Evolutionary conservation across 2,797 vertebrate genomes (phyloP).

Genomic region (Acridotheres tristis): DNA sequence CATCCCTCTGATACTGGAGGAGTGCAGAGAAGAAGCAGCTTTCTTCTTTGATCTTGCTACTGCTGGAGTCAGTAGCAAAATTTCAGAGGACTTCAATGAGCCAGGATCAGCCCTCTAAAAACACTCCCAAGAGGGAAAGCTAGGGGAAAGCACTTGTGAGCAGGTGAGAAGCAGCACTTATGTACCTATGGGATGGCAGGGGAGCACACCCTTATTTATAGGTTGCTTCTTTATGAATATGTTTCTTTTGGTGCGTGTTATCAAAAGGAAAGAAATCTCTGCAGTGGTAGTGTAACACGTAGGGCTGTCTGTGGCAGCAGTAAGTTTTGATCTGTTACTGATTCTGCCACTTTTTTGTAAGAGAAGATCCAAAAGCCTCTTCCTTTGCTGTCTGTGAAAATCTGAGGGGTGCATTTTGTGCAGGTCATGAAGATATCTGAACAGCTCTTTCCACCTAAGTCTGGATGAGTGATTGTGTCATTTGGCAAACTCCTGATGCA

Average conservation of each 20-base stretch:
- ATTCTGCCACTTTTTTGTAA: background rate
- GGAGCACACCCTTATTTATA: background rate
- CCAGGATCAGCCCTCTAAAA: background rate
- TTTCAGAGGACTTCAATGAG: background rate
- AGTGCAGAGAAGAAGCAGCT: background rate
- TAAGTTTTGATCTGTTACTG: background rate
- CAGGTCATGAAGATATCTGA: background rate
- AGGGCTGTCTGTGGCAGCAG: background rate
- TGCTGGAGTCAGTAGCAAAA: background rate
- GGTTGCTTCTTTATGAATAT: background rate
- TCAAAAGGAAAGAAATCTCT: background rate
- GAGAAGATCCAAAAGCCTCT: background rate
- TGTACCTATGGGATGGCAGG: background rate
- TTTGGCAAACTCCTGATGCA: background rate
- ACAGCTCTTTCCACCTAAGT: background rate
- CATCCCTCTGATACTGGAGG: background rate
- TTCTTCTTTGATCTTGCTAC: background rate
- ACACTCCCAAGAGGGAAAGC: background rate
- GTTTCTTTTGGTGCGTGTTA: background rate
- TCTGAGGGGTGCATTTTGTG: background rate
- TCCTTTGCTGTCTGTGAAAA: background rate
- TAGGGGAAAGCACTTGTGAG: background rate
- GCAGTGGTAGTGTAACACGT: rapidly evolving
- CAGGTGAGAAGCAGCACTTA: background rate
- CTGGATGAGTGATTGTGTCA: background rate